A percentile compares a stretch with the other conserved stretches of the same genome.
phyloP scores from a whole-genome alignment of 1,140 invertebrate species.

The Bicyclus anynana region DNA sequence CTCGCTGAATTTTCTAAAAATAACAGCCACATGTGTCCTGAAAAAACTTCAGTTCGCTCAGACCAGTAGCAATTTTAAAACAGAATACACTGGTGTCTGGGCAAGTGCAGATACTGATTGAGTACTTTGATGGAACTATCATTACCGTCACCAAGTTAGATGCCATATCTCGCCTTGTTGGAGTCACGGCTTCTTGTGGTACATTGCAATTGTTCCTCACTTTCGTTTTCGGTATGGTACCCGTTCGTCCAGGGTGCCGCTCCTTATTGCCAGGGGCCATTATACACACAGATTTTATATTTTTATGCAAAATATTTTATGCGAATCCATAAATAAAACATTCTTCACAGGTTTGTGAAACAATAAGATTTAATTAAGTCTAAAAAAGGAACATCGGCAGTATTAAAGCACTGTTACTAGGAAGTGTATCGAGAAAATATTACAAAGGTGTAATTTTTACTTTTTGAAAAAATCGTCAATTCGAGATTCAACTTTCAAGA shows the following conservation, averaged over 20 bases:
- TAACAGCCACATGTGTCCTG: constrained; percentile 46
- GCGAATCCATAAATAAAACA: constrained; percentile 14
- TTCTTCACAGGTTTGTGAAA: background rate
- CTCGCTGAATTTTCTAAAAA: constrained; percentile 56
- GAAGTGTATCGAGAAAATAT: background rate
- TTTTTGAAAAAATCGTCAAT: constrained; percentile 8
- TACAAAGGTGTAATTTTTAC: background rate
- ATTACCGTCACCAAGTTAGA: constrained; percentile 70
- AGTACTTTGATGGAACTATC: background rate
- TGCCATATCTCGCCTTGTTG: constrained; percentile 73
- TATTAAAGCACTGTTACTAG: background rate
- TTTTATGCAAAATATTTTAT: constrained; percentile 23
- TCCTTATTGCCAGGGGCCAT: constrained; percentile 74
- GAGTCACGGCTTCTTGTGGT: constrained; percentile 75
- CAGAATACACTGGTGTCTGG: background rate
- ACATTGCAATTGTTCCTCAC: constrained; percentile 73
- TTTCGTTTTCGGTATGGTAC: constrained; percentile 74
- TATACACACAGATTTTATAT: constrained; percentile 34
- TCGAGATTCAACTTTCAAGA: constrained; percentile 15
- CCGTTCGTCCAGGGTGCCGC: constrained; percentile 67
- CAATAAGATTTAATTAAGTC: background rate
- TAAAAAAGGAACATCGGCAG: background rate
- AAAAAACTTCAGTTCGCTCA: constrained; percentile 47
- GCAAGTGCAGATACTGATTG: background rate
- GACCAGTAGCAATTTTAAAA: constrained; percentile 2